Base-by-base conservation (phyloP, 2,797 vertebrate species). In the Limnodromus scolopaceus region DNA sequence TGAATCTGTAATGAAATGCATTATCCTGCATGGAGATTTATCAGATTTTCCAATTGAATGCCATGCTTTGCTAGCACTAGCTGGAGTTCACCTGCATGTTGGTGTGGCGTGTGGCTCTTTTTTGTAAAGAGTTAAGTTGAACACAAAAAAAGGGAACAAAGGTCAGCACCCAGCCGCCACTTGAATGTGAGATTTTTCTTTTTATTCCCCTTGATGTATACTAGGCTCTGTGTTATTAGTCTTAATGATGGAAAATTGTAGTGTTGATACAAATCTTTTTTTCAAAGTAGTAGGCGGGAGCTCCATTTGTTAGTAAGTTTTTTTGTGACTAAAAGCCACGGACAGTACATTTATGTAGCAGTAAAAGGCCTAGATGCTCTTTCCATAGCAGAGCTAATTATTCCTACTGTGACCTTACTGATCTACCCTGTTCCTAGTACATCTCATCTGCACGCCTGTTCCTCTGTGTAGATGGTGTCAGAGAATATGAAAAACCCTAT, bases 231-330 rank as follows among this genome's bases (percentile, higher is more conserved):
- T 99, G 99, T 99, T 99, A 99, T 99, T 99, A 99, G 99, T 99
- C 99, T 99, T 99, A 99, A 99, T 99, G 99, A 99, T 99, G 99
- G 99, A 99, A 99, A 99, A 99, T 99, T 99, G 99, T 99, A 99
- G 99, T 99, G 99, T 99, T 99, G 99, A 99, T 99, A 99, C 99
- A 99, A 99, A 99, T 99, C 99, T 99, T 98, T 99, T 99, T 99
- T 98, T 99, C 99, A 98, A 99, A 99, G 99, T 99, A 99, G 99
- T 99, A 99, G 99, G 99, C 99, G 99, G 99, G 99, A 99, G 99
- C 99, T 99, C 99, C 99, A 99, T 99, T 99, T 99, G 99, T 99
- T 99, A 99, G 99, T 99, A 99, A 99, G 99, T 99, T 99, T 98
- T 99, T 99, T 99, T 99, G 99, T 99, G 99, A 99, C 99, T 99